Conservation (phyloP, 2,797 vertebrate genomes). For the Danio aesculapii region DNA sequence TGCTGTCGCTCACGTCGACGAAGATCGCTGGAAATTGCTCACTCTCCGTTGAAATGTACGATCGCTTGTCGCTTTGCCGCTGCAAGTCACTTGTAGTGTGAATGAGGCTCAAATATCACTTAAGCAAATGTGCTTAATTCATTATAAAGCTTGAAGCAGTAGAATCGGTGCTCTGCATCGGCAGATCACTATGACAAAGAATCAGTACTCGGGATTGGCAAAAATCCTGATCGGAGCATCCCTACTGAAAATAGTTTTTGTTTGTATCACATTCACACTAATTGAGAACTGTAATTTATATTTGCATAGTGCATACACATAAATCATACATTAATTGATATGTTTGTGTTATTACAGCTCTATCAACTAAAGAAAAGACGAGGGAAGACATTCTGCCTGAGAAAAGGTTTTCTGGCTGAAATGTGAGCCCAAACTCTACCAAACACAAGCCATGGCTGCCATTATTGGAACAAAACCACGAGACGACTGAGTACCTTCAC, state of each 20-base stretch:
- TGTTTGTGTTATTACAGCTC: constrained; percentile 27
- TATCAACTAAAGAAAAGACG: neutral
- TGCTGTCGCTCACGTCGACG: no score
- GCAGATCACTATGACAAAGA: no score
- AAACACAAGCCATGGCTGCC: constrained; percentile 38
- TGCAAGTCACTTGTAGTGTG: no score
- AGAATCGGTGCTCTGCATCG: no score
- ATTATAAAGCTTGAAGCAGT: no score
- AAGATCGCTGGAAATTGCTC: no score
- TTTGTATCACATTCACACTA: neutral
- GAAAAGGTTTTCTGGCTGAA: neutral
- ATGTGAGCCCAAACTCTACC: neutral
- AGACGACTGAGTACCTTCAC: constrained; percentile 26
- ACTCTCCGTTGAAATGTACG: no score
- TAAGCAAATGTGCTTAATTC: no score
- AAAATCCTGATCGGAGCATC: no score
- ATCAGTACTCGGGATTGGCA: no score
- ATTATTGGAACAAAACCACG: neutral
- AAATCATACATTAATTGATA: neutral
- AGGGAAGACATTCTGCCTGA: neutral
- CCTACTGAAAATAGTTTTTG: neutral
- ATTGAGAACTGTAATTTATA: neutral
- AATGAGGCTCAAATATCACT: no score
- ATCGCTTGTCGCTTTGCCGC: no score
- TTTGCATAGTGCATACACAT: neutral